phyloP scores from a whole-genome alignment of 1,140 invertebrate genomes.

The Antheraea mylitta region DNA sequence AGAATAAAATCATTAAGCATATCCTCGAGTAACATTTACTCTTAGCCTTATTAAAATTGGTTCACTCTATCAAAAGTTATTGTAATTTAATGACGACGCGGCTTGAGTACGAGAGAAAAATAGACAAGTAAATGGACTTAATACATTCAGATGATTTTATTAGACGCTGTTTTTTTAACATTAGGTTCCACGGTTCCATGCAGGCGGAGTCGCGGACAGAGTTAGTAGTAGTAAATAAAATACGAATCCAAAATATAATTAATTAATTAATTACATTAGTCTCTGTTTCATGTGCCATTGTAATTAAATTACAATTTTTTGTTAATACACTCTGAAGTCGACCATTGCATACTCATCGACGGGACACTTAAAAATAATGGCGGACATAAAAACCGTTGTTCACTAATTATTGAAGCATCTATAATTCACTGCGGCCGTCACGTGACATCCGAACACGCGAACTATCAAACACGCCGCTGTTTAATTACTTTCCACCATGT shows the following conservation, averaged over 20 bases:
- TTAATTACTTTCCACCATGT: constrained; percentile 43
- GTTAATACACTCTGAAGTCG: background rate
- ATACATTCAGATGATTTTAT: too few species aligned
- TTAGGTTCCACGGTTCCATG: too few species aligned
- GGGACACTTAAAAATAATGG: constrained; percentile 20
- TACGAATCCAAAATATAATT: background rate
- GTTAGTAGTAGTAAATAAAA: too few species aligned
- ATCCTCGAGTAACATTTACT: too few species aligned
- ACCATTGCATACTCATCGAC: constrained; percentile 12
- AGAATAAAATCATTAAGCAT: too few species aligned
- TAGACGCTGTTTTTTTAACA: too few species aligned
- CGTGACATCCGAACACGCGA: constrained; percentile 39
- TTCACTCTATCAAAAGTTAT: too few species aligned
- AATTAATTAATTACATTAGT: background rate
- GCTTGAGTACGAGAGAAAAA: too few species aligned
- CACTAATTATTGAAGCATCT: constrained; percentile 26
- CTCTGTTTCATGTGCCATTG: background rate
- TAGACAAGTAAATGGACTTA: too few species aligned
- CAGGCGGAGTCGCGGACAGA: too few species aligned
- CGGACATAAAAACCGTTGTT: constrained; percentile 46
- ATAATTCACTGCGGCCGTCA: constrained; percentile 46
- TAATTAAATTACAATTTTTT: constrained; percentile 17
- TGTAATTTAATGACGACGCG: too few species aligned
- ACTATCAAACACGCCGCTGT: constrained; percentile 37
- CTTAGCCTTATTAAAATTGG: too few species aligned